phyloP scores from a whole-genome alignment of 2,113 vertebrate genomes.

The Ammodytes dubius region DNA sequence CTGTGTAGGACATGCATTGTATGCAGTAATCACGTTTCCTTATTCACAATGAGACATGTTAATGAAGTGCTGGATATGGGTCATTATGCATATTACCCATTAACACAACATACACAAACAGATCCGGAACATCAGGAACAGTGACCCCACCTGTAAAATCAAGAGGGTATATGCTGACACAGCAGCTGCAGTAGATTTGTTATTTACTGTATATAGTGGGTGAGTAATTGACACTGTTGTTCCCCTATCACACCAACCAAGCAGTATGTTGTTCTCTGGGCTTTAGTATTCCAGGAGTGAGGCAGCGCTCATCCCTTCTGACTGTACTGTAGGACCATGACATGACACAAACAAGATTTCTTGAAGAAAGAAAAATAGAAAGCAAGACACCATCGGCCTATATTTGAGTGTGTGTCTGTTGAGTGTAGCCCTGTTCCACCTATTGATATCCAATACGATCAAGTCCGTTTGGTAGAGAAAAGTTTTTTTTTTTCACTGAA shows the following conservation, averaged over 20 bases:
- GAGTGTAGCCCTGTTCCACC: background rate
- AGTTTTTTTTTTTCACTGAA: too few relatives aligned
- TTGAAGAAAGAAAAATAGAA: slow-evolving; percentile 7
- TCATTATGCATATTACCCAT: slow-evolving; percentile 34
- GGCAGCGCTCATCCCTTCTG: slow-evolving; percentile 12
- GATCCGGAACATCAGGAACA: slow-evolving; percentile 9
- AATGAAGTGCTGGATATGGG: slow-evolving; percentile 31
- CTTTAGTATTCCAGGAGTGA: background rate
- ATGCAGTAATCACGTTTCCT: background rate
- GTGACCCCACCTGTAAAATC: slow-evolving; percentile 8
- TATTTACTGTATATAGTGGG: slow-evolving; percentile 2
- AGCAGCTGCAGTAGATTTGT: slow-evolving; percentile 23
- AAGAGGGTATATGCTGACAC: slow-evolving; percentile 13
- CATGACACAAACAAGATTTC: slow-evolving; percentile 21
- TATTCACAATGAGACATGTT: background rate
- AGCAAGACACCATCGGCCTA: slow-evolving; percentile 13
- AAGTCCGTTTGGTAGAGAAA: background rate
- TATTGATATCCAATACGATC: background rate
- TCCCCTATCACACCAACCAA: background rate
- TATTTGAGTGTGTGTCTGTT: slow-evolving; percentile 19
- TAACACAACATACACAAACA: slow-evolving; percentile 32
- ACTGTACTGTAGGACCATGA: background rate
- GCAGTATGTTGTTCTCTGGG: slow-evolving; percentile 1
- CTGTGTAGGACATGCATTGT: background rate
- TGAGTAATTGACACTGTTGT: slow-evolving; percentile 26